These are phyloP conservation scores for Hucho hucho DNA, from an alignment of 2,113 vertebrate species.

Conservation along the genomic window DNA sequence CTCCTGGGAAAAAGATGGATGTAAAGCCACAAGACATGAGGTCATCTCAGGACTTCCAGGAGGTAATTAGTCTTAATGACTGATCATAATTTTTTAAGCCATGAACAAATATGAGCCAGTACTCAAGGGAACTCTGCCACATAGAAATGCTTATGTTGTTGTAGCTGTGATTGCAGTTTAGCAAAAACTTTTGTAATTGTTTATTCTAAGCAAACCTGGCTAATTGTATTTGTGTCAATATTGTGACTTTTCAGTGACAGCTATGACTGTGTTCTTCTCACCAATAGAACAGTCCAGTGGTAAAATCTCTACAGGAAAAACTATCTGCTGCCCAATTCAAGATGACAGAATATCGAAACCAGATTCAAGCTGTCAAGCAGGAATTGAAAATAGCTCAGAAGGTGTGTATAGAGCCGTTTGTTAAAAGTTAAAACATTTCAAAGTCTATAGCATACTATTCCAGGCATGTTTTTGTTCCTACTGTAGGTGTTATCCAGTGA, in stretches of 20 bases:
- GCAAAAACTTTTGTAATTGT: neutral
- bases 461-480: neutral
- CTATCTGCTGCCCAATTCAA: slow-evolving; percentile 80
- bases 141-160: too few species aligned
- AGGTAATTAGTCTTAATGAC: slow-evolving; percentile 45
- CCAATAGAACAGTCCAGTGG: slow-evolving; percentile 72
- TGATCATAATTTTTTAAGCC: neutral
- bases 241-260: neutral
- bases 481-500: slow-evolving; percentile 84
- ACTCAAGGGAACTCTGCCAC: too few species aligned
- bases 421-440: neutral
- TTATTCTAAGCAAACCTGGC: neutral
- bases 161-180: neutral
- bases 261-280: slow-evolving; percentile 10
- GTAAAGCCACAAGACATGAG: slow-evolving; percentile 52
- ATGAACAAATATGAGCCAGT: too few species aligned
- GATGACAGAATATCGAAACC: slow-evolving; percentile 86
- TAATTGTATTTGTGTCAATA: neutral
- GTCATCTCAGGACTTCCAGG: slow-evolving; percentile 41
- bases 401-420: slow-evolving; percentile 63
- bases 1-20: slow-evolving; percentile 46
- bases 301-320: slow-evolving; percentile 86
- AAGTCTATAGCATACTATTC: neutral
- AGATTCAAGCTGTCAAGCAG: slow-evolving; percentile 83
- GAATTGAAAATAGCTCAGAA: slow-evolving; percentile 89